Evolutionary conservation across 2,797 vertebrate genomes (phyloP).

Genomic region (Telmatherina bonti): DNA sequence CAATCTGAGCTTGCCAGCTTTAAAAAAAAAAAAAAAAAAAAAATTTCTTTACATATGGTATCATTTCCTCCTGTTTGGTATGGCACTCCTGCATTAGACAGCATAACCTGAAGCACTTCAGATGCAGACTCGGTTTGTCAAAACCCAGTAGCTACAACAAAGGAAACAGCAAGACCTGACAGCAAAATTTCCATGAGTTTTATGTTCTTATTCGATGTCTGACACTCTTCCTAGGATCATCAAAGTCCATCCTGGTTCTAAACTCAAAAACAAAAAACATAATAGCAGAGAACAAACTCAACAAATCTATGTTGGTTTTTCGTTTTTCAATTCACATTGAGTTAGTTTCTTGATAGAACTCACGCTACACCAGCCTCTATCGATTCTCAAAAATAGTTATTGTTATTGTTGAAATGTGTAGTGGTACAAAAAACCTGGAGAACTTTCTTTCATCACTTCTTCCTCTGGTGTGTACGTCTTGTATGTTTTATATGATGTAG

Average conservation of each 20-base stretch:
- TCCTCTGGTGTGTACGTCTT: background rate
- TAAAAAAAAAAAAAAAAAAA: no score
- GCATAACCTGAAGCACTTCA: slow-evolving; percentile 18
- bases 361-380: background rate
- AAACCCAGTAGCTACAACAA: slow-evolving; percentile 26
- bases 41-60: background rate
- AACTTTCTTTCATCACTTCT: background rate
- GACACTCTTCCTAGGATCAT: slow-evolving; percentile 23
- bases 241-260: slow-evolving; percentile 20
- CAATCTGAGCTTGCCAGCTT: slow-evolving; percentile 4
- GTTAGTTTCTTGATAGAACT: background rate
- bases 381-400: slow-evolving; percentile 19
- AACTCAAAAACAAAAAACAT: slow-evolving; percentile 5
- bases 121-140: slow-evolving; percentile 28
- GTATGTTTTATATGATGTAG: no score
- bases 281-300: slow-evolving; percentile 3
- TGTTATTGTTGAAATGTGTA: background rate
- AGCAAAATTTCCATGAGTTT: slow-evolving; percentile 15
- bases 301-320: background rate
- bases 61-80: slow-evolving; percentile 2
- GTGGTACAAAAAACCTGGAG: background rate
- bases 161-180: slow-evolving; percentile 8
- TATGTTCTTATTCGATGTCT: slow-evolving; percentile 20
- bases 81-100: slow-evolving; percentile 10
- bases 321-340: slow-evolving; percentile 2